These are phyloP conservation scores for Malaclemys terrapin DNA, from an alignment of 2,113 vertebrate species.

Conservation along the genomic window DNA sequence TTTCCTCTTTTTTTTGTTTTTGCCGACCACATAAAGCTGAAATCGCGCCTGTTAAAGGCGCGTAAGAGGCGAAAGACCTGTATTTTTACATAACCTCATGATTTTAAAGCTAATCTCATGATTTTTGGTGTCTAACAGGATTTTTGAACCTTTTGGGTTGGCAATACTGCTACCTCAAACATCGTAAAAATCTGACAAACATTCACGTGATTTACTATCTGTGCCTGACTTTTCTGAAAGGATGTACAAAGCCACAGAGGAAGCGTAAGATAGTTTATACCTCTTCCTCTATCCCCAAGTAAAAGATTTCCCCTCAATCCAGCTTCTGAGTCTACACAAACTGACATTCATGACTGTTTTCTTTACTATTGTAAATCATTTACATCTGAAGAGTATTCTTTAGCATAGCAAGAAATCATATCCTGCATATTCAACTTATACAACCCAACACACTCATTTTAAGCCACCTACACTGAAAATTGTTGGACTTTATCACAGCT, in stretches of 20 bases:
- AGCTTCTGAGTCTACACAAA: background rate
- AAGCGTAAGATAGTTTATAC: background rate
- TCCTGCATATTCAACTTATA: background rate
- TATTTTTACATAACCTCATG: too few relatives aligned
- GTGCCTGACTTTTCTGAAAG: background rate
- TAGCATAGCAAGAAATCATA: background rate
- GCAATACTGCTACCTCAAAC: background rate
- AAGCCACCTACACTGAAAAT: background rate
- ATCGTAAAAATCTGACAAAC: background rate
- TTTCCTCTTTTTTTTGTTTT: too few relatives aligned
- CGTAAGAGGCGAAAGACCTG: too few relatives aligned
- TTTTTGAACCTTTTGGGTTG: too few relatives aligned
- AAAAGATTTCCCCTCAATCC: background rate
- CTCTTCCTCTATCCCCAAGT: background rate
- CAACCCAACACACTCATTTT: accelerated
- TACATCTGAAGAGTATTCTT: background rate
- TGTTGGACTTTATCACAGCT: background rate
- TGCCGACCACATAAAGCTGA: too few relatives aligned
- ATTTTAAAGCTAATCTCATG: too few relatives aligned
- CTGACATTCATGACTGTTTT: accelerated
- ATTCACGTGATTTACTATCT: background rate
- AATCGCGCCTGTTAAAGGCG: too few relatives aligned
- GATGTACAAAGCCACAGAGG: background rate
- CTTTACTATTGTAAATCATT: background rate
- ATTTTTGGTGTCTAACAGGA: too few relatives aligned